phyloP scores from a whole-genome alignment of 2,797 vertebrate genomes.

The Labeo calbasu region DNA sequence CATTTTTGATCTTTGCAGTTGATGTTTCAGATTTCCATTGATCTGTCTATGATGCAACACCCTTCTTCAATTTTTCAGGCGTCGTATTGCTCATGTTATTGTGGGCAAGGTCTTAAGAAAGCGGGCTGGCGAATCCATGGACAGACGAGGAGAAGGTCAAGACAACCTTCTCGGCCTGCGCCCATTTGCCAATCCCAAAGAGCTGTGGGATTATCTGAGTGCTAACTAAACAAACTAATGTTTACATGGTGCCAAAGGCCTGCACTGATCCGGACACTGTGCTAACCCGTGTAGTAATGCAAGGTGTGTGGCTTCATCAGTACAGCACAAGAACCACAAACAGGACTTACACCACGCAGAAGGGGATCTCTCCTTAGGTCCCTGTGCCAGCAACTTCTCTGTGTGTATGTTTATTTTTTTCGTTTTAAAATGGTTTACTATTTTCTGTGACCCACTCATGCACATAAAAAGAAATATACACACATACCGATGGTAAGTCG shows the following conservation, averaged over 20 bases:
- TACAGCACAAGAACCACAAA: conserved; percentile 76
- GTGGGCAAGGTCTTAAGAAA: conserved; percentile 58
- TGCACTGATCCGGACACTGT: conserved; percentile 64
- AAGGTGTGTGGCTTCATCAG: conserved; percentile 72
- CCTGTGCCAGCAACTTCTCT: conserved; percentile 60
- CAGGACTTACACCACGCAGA: conserved; percentile 61
- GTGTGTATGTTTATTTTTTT: conserved; percentile 44
- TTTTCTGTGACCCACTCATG: conserved; percentile 49
- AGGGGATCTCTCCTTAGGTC: conserved; percentile 48
- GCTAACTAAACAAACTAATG: conserved; percentile 49
- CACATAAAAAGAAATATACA: conserved; percentile 33
- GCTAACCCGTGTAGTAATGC: conserved; percentile 61
- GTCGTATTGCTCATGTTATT: conserved; percentile 74
- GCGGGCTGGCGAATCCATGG: conserved; percentile 43
- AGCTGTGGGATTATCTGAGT: conserved; percentile 26
- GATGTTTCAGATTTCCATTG: not conserved
- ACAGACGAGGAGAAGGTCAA: conserved; percentile 40
- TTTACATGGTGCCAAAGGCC: conserved; percentile 67
- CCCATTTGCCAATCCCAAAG: conserved; percentile 9
- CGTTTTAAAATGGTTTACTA: conserved; percentile 39
- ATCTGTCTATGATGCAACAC: conserved; percentile 14
- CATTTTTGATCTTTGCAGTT: conserved; percentile 55
- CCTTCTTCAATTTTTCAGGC: conserved; percentile 67
- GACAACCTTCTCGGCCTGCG: conserved; percentile 7
- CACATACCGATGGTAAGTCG: conserved; percentile 39